Conservation (phyloP, 2,888 invertebrate genomes). For the Galerucella pusilla region DNA sequence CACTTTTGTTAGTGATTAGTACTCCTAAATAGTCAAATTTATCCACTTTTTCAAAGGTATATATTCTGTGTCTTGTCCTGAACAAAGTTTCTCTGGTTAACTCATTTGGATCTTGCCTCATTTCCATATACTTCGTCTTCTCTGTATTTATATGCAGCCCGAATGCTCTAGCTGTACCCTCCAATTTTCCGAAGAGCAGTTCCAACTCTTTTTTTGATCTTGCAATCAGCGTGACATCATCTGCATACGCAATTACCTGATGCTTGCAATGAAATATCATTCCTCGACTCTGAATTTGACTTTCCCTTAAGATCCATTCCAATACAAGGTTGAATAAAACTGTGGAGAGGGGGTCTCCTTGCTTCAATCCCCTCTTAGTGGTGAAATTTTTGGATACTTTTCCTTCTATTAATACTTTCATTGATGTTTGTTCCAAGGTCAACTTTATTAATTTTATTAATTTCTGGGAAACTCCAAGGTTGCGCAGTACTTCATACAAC, state of each 20-base stretch:
- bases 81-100: too few relatives aligned
- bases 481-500: background rate
- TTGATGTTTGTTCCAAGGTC: background rate
- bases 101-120: too few relatives aligned
- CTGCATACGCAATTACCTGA: too few relatives aligned
- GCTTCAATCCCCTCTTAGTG: too few relatives aligned
- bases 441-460: background rate
- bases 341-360: too few relatives aligned
- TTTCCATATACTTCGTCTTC: too few relatives aligned
- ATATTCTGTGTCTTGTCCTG: background rate
- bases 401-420: too few relatives aligned
- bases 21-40: background rate
- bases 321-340: background rate
- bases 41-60: background rate
- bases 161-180: background rate
- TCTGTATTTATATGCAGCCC: too few relatives aligned
- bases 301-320: background rate
- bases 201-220: background rate
- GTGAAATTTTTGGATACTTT: too few relatives aligned
- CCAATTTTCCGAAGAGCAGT: background rate
- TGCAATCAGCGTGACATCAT: background rate
- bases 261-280: too few relatives aligned
- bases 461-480: background rate
- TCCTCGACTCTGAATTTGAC: background rate
- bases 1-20: too few relatives aligned